A percentile compares a stretch with the other conserved stretches of the same genome.
These are phyloP conservation scores for Phaenicophaeus curvirostris DNA, from an alignment of 2,797 vertebrate genomes.

Conservation along the genomic window DNA sequence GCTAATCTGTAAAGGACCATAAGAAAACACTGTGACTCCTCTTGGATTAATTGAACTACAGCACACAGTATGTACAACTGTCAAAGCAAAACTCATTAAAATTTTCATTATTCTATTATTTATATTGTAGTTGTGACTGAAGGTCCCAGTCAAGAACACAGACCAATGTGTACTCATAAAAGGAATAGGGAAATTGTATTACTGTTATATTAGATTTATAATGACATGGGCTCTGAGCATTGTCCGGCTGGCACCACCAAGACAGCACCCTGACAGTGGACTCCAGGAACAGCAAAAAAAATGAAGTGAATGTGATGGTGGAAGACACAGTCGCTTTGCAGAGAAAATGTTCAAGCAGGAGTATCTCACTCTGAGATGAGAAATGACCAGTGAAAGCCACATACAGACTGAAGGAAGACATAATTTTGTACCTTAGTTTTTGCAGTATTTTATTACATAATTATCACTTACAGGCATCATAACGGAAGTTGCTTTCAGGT, in stretches of 20 bases:
- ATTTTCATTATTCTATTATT: constrained; percentile 24
- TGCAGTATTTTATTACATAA: neutral
- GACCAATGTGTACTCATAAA: neutral
- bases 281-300: neutral
- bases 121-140: neutral
- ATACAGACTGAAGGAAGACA: neutral
- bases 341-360: neutral
- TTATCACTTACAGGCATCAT: neutral
- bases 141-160: neutral
- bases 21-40: neutral
- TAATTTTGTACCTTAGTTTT: neutral
- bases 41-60: neutral
- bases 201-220: constrained; percentile 37
- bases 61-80: neutral
- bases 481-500: neutral
- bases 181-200: neutral
- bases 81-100: neutral
- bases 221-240: neutral
- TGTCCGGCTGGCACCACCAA: constrained; percentile 24
- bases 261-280: neutral
- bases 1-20: neutral
- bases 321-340: neutral
- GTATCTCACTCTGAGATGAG: neutral
- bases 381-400: neutral
- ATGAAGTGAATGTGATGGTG: neutral